A percentile compares a stretch with the other conserved stretches of the same genome.
These are phyloP conservation scores for Stegana nigrithorax DNA, from an alignment of 2,888 invertebrate genomes.

Conservation along the genomic window DNA sequence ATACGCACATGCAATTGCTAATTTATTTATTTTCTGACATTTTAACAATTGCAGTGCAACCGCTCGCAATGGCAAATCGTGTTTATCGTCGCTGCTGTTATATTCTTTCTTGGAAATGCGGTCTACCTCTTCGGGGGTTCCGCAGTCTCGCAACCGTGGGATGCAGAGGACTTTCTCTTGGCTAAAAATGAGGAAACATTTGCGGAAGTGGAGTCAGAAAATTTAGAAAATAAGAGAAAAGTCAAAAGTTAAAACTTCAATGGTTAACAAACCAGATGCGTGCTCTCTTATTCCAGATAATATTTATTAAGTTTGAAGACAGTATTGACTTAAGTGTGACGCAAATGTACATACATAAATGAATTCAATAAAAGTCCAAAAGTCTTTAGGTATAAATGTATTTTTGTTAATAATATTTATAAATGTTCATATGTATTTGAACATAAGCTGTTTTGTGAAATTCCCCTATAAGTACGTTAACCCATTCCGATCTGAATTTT, in stretches of 20 bases:
- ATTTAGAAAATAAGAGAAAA: too few relatives aligned
- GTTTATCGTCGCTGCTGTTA: slow-evolving; percentile 75
- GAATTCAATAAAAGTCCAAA: neutral
- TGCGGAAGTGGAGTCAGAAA: too few relatives aligned
- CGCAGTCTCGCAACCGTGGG: slow-evolving; percentile 77
- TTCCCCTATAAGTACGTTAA: slow-evolving; percentile 27
- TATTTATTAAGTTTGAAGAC: too few relatives aligned
- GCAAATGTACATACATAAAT: too few relatives aligned
- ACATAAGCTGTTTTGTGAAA: slow-evolving; percentile 9
- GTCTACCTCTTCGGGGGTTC: slow-evolving; percentile 77
- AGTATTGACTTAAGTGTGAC: too few relatives aligned
- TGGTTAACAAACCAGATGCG: too few relatives aligned
- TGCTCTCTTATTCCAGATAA: too few relatives aligned
- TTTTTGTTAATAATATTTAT: neutral
- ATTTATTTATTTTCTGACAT: neutral
- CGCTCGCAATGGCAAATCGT: slow-evolving; percentile 78
- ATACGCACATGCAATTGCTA: neutral
- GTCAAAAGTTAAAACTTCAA: too few relatives aligned
- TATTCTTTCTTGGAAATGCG: slow-evolving; percentile 78
- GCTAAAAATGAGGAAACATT: slow-evolving; percentile 6
- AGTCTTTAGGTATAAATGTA: neutral
- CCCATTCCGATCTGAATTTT: too few relatives aligned
- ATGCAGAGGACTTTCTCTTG: slow-evolving; percentile 70
- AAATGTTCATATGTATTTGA: neutral
- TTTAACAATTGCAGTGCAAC: slow-evolving; percentile 56